Evolutionary conservation across 2,888 invertebrate species (phyloP).

Genomic region (Lordiphosa andalusiaca): DNA sequence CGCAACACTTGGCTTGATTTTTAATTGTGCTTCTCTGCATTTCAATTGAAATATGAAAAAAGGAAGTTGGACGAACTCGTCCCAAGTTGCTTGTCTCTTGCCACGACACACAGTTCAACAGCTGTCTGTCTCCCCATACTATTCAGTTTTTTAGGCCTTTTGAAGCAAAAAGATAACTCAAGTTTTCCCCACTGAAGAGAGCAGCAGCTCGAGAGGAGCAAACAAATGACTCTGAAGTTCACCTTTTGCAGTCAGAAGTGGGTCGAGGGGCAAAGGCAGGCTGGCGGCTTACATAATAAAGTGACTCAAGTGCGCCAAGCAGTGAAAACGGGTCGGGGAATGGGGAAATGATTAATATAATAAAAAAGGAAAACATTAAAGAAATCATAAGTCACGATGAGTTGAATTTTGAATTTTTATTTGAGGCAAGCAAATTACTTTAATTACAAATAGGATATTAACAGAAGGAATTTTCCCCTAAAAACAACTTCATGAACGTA

Average conservation of each 20-base stretch:
- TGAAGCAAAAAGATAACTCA: slow-evolving; percentile 65
- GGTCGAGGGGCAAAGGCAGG: slow-evolving; percentile 3
- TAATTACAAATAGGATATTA: no score
- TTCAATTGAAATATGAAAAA: slow-evolving; percentile 58
- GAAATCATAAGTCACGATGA: no score
- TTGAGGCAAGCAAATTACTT: no score
- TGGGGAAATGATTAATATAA: no score
- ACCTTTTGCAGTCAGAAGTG: slow-evolving; percentile 56
- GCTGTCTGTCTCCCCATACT: slow-evolving; percentile 18
- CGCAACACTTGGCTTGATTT: slow-evolving; percentile 59
- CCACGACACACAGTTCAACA: slow-evolving; percentile 33
- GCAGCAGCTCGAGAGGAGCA: slow-evolving; percentile 38
- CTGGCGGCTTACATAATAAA: slow-evolving; percentile 52
- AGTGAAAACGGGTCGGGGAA: no score
- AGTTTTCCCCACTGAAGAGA: slow-evolving; percentile 57
- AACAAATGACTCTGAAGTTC: slow-evolving; percentile 60
- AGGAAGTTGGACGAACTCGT: slow-evolving; percentile 16
- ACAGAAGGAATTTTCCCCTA: no score
- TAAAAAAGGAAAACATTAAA: no score
- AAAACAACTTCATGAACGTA: no score
- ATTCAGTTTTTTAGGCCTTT: slow-evolving; percentile 53
- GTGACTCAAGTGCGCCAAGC: slow-evolving; percentile 39
- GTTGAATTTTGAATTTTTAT: no score
- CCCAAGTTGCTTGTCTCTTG: slow-evolving; percentile 3
- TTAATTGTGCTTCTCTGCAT: slow-evolving; percentile 62